These are phyloP conservation scores for Peromyscus aztecus DNA, from an alignment of 2,797 vertebrate genomes.

Conservation along the genomic window DNA sequence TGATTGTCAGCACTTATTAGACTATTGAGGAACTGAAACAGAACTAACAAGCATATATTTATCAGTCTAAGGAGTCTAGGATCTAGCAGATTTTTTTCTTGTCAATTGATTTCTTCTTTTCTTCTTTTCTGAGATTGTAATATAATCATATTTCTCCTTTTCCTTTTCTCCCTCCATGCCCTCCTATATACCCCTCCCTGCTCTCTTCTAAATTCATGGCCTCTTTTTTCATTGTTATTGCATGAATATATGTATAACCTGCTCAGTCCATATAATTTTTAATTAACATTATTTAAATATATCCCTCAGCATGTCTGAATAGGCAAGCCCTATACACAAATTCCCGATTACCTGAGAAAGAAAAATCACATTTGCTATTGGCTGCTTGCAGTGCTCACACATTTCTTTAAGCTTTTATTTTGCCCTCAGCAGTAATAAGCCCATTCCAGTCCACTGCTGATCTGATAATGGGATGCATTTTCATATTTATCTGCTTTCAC, in stretches of 20 bases:
- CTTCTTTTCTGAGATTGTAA: background rate
- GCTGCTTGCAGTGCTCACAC: slow-evolving; percentile 33
- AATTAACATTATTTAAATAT: background rate
- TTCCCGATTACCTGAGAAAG: background rate
- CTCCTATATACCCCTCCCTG: background rate
- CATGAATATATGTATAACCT: background rate
- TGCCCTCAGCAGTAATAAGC: slow-evolving; percentile 27
- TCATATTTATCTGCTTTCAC: slow-evolving; percentile 56
- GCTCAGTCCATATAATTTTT: background rate
- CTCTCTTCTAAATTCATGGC: background rate
- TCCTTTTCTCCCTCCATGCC: background rate
- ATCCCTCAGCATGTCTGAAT: slow-evolving; percentile 31
- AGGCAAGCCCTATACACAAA: slow-evolving; percentile 1
- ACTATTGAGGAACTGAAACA: background rate
- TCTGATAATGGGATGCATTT: slow-evolving; percentile 61
- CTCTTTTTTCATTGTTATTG: background rate
- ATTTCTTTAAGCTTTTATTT: slow-evolving; percentile 66
- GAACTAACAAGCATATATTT: background rate
- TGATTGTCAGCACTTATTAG: background rate
- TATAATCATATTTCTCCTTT: background rate
- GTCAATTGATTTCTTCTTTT: background rate
- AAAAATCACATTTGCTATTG: slow-evolving; percentile 1
- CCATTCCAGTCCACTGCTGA: slow-evolving; percentile 56
- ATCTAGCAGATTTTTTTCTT: background rate
- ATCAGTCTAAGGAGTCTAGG: background rate